These are phyloP conservation scores for Eurosta solidaginis DNA, from an alignment of 1,140 invertebrate species.

Conservation along the genomic window DNA sequence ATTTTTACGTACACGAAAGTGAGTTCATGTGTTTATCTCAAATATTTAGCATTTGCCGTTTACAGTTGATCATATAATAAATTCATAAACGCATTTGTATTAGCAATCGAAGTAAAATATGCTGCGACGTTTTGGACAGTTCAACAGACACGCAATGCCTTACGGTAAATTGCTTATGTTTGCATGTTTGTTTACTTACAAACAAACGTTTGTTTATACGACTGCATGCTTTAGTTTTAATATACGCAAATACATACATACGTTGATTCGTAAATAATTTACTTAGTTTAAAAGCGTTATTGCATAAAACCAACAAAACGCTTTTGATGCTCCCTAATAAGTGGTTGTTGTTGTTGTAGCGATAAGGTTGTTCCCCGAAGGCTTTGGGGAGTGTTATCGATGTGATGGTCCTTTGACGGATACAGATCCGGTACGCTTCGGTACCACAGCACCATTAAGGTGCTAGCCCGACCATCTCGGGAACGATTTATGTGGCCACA, in stretches of 20 bases:
- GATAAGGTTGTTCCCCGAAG: no score
- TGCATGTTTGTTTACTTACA: not conserved
- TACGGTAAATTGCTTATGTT: not conserved
- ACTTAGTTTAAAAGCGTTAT: no score
- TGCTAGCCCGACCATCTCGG: no score
- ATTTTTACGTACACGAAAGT: not conserved
- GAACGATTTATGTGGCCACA: no score
- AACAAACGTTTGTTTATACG: not conserved
- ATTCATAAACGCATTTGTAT: constrained; percentile 21
- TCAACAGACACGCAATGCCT: not conserved
- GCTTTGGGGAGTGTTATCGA: no score
- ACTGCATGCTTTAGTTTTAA: not conserved
- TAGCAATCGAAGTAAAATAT: not conserved
- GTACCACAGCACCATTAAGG: no score
- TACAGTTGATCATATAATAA: constrained; percentile 21
- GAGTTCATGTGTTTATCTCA: not conserved
- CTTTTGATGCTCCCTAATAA: not conserved
- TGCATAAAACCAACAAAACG: not conserved
- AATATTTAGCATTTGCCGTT: constrained; percentile 16
- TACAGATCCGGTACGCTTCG: no score
- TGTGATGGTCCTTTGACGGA: no score
- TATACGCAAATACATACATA: not conserved
- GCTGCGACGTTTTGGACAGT: constrained; percentile 15
- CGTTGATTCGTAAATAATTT: not conserved
- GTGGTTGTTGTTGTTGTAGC: no score